A percentile compares a stretch with the other conserved stretches of the same genome.
Evolutionary conservation across 2,888 invertebrate genomes (phyloP).

Genomic region (Melolontha melolontha): DNA sequence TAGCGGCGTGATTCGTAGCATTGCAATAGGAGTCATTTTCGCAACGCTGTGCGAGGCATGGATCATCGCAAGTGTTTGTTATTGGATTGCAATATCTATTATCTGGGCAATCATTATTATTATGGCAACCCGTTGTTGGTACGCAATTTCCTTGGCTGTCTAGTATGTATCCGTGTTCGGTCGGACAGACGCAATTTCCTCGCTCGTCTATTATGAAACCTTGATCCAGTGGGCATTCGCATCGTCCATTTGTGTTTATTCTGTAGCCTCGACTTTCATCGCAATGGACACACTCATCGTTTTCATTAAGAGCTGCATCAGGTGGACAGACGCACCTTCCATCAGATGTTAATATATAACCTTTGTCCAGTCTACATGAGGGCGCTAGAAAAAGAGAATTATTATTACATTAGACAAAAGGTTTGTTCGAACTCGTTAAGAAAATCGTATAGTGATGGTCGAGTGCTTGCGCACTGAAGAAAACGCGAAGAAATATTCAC

Average conservation of each 20-base stretch:
- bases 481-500: too few relatives aligned
- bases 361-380: conserved; percentile 76
- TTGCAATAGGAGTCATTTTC: conserved; percentile 70
- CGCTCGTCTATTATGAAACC: conserved; percentile 83
- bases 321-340: conserved; percentile 82
- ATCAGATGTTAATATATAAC: conserved; percentile 73
- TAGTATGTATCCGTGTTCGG: conserved; percentile 75
- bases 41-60: conserved; percentile 68
- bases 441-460: too few relatives aligned
- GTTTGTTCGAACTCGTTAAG: too few relatives aligned
- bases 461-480: too few relatives aligned
- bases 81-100: conserved; percentile 78
- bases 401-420: neutral
- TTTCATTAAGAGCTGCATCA: conserved; percentile 79
- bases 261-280: conserved; percentile 77
- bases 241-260: conserved; percentile 81
- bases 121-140: conserved; percentile 72
- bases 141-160: conserved; percentile 73
- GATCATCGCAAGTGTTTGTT: conserved; percentile 81
- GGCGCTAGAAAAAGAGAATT: conserved; percentile 66
- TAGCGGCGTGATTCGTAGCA: conserved; percentile 79
- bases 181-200: conserved; percentile 81
- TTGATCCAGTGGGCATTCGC: conserved; percentile 83
- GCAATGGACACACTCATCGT: conserved; percentile 84
- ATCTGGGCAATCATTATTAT: conserved; percentile 81